Percentiles rank a stretch among this genome's conserved stretches.
These are phyloP conservation scores for Peribatodes rhomboidaria DNA, from an alignment of 2,888 invertebrate species.

Conservation along the genomic window DNA sequence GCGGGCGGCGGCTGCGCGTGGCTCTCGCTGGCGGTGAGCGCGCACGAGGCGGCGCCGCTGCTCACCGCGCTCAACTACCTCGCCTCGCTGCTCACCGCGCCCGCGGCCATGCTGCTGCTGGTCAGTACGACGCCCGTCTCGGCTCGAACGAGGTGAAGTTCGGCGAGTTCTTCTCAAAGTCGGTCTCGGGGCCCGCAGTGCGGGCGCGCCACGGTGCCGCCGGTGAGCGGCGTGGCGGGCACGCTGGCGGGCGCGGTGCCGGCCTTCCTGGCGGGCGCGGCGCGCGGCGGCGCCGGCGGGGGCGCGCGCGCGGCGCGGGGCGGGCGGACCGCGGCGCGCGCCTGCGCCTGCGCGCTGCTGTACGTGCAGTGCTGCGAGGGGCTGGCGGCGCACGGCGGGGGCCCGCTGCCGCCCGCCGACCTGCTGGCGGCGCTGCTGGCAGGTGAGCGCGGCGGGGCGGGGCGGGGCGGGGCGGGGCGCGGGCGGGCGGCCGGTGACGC, in stretches of 20 bases:
- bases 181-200: slow-evolving; percentile 56
- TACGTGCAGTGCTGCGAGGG: slow-evolving; percentile 70
- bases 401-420: slow-evolving; percentile 55
- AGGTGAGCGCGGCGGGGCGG: slow-evolving; percentile 45
- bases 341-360: slow-evolving; percentile 64
- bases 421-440: slow-evolving; percentile 50
- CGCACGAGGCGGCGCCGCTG: slow-evolving; percentile 47
- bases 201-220: slow-evolving; percentile 61
- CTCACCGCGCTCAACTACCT: slow-evolving; percentile 54
- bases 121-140: slow-evolving; percentile 52
- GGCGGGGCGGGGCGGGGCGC: neutral
- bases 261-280: slow-evolving; percentile 60
- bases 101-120: slow-evolving; percentile 60
- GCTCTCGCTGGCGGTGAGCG: slow-evolving; percentile 67
- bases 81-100: slow-evolving; percentile 61
- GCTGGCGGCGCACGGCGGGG: slow-evolving; percentile 64
- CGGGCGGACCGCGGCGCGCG: slow-evolving; percentile 41
- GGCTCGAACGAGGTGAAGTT: too few relatives aligned
- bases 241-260: slow-evolving; percentile 52
- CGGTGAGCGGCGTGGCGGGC: slow-evolving; percentile 52
- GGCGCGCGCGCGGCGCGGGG: slow-evolving; percentile 26
- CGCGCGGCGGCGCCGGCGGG: slow-evolving; percentile 29
- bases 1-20: slow-evolving; percentile 70
- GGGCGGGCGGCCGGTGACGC: neutral
- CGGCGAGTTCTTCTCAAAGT: too few relatives aligned